Evolutionary conservation across 2,797 vertebrate species (phyloP).

Genomic region (Aselliscus stoliczkanus): DNA sequence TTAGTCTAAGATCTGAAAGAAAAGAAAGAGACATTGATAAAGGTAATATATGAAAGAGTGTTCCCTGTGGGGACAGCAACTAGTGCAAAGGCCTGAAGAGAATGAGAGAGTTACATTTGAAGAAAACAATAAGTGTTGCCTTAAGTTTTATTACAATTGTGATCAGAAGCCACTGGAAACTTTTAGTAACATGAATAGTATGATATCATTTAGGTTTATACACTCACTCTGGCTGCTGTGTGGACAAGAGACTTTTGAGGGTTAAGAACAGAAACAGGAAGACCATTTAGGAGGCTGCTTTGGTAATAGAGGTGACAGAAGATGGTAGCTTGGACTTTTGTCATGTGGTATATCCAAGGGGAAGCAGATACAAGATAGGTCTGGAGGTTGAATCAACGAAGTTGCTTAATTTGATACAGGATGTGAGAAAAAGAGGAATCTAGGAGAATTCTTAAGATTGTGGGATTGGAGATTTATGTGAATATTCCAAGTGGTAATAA

Average conservation of each 20-base stretch:
- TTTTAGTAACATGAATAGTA: neutral
- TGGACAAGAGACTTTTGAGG: neutral
- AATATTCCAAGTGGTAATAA: neutral
- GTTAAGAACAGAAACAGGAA: neutral
- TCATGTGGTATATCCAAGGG: neutral
- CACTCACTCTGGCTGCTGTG: neutral
- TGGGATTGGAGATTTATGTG: too few species aligned
- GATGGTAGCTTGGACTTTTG: neutral
- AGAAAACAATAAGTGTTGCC: neutral
- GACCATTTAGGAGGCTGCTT: neutral
- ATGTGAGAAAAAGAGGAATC: neutral
- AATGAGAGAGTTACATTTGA: neutral
- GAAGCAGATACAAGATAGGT: neutral
- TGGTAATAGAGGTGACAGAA: neutral
- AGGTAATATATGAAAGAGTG: neutral
- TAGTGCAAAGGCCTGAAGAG: neutral
- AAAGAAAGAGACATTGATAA: neutral
- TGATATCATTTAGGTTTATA: neutral
- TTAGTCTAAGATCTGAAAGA: neutral
- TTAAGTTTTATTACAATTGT: neutral
- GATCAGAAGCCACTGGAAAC: neutral
- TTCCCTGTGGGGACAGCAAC: neutral
- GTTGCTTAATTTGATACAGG: neutral
- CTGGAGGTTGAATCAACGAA: neutral
- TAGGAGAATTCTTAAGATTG: neutral